Conservation (phyloP, 2,113 vertebrate genomes). For the Tauraco erythrolophus region DNA sequence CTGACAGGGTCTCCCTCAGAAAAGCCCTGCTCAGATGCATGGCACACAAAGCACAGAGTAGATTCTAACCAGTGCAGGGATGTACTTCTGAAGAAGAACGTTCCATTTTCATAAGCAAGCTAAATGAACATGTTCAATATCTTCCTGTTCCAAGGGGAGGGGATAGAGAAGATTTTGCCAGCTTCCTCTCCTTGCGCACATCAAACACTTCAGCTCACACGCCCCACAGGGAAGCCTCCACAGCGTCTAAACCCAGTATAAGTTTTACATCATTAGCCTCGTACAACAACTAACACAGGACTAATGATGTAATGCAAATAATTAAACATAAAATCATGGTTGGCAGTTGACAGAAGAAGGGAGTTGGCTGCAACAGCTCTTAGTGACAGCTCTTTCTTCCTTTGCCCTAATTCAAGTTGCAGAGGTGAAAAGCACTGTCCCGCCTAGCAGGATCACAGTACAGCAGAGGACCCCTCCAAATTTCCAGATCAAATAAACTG, state of each 20-base stretch:
- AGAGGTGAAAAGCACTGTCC: neutral
- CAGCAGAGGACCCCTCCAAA: neutral
- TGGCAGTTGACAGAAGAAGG: constrained; percentile 41
- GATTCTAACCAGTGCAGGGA: neutral
- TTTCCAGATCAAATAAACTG: neutral
- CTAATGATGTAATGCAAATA: constrained; percentile 46
- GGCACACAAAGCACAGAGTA: neutral
- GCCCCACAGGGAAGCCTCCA: neutral
- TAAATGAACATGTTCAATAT: neutral
- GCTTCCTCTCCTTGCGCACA: neutral
- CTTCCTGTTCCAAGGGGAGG: neutral
- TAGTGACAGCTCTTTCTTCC: constrained; percentile 16
- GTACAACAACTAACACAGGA: neutral
- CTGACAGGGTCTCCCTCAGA: neutral
- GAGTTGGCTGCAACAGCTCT: constrained; percentile 50
- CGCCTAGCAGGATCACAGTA: neutral
- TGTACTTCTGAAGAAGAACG: neutral
- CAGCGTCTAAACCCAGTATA: neutral
- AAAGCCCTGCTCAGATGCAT: neutral
- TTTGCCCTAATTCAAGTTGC: neutral
- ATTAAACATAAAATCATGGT: constrained; percentile 29
- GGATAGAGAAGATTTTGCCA: neutral
- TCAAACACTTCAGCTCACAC: neutral
- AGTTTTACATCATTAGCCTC: neutral
- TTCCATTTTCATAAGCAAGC: neutral